Conservation (phyloP, 2,888 invertebrate genomes). For the Acleris laterana region DNA sequence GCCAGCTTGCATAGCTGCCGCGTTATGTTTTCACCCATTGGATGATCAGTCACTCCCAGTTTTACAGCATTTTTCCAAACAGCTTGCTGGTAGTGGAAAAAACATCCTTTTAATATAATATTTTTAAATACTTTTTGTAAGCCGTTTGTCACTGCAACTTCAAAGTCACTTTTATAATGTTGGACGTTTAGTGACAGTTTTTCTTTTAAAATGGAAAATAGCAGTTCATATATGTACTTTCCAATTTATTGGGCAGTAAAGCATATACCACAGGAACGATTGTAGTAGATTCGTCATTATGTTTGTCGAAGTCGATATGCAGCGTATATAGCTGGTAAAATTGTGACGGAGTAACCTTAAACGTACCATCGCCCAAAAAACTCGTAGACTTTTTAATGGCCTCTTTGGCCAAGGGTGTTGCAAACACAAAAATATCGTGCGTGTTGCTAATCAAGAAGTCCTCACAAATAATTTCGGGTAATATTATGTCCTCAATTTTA, state of each 20-base stretch:
- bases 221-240: slow-evolving; percentile 5
- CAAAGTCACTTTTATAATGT: slow-evolving; percentile 7
- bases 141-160: slow-evolving; percentile 11
- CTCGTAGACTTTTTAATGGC: not conserved
- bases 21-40: slow-evolving; percentile 8
- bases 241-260: slow-evolving; percentile 4
- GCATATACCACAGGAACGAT: slow-evolving; percentile 6
- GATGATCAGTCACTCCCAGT: slow-evolving; percentile 4
- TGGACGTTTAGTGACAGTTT: slow-evolving; percentile 1
- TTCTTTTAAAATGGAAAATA: slow-evolving; percentile 1
- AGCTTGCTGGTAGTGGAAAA: slow-evolving; percentile 6
- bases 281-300: slow-evolving; percentile 9
- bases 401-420: slow-evolving; percentile 3
- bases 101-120: slow-evolving; percentile 7
- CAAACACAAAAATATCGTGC: slow-evolving; percentile 5
- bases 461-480: slow-evolving; percentile 15
- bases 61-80: slow-evolving; percentile 4
- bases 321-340: not conserved
- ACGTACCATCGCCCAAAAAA: slow-evolving; percentile 13
- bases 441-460: slow-evolving; percentile 12
- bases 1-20: not conserved
- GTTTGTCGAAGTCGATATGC: not conserved
- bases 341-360: slow-evolving; percentile 4
- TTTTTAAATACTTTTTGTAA: slow-evolving; percentile 8
- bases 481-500: slow-evolving; percentile 1